These are phyloP conservation scores for Elgonia sp. DNA, from an alignment of 2,888 invertebrate genomes.

Conservation along the genomic window DNA sequence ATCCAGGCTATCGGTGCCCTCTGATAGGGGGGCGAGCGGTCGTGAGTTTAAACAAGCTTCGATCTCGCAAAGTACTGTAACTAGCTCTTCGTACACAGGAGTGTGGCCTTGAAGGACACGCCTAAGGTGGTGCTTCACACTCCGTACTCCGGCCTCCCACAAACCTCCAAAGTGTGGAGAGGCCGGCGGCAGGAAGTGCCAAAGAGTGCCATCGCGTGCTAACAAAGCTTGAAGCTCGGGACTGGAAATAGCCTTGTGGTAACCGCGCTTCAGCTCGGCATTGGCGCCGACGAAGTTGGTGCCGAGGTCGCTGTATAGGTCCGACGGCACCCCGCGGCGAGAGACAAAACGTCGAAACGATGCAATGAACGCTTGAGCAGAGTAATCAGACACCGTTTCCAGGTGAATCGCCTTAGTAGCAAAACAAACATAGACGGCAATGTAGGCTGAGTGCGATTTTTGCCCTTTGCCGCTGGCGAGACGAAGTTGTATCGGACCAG, in stretches of 20 bases:
- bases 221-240: too few relatives aligned
- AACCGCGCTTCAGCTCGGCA: too few relatives aligned
- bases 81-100: background rate
- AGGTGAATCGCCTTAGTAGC: too few relatives aligned
- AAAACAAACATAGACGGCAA: background rate
- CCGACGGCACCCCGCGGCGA: too few relatives aligned
- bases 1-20: background rate
- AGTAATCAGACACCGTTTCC: too few relatives aligned
- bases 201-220: too few relatives aligned
- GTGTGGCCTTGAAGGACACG: background rate
- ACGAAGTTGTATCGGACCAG: constrained; percentile 10
- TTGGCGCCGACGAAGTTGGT: too few relatives aligned
- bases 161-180: background rate
- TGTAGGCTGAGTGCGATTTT: background rate
- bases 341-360: too few relatives aligned
- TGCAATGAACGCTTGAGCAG: too few relatives aligned
- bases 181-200: background rate
- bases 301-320: too few relatives aligned
- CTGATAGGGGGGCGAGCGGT: constrained; percentile 23
- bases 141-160: too few relatives aligned
- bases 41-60: constrained; percentile 36
- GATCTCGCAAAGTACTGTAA: background rate
- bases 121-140: background rate
- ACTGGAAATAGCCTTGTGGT: too few relatives aligned
- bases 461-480: background rate